Evolutionary conservation across 2,113 vertebrate genomes (phyloP).

Genomic region (Litocranius walleri): DNA sequence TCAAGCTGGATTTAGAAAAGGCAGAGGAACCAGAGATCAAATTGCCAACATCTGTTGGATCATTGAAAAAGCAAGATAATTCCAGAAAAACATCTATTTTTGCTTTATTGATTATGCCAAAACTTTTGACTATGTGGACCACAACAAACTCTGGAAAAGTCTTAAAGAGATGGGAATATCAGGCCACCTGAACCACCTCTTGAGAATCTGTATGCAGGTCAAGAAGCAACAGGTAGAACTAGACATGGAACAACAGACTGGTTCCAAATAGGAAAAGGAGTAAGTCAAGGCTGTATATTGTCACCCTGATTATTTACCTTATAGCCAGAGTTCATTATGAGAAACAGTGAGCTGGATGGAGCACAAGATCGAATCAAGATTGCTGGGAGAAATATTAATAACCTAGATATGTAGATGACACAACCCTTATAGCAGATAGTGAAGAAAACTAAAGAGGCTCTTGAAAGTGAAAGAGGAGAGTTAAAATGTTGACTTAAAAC

Average conservation of each 20-base stretch:
- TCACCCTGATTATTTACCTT: neutral
- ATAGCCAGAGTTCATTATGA: neutral
- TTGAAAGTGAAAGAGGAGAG: neutral
- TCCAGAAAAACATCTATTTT: neutral
- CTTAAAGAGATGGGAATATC: neutral
- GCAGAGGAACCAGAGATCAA: neutral
- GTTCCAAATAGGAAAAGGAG: neutral
- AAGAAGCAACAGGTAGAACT: neutral
- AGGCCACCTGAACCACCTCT: neutral
- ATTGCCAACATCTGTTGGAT: neutral
- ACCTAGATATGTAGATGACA: neutral
- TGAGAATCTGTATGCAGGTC: neutral
- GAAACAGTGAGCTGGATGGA: neutral
- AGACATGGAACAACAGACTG: neutral
- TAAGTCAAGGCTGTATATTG: neutral
- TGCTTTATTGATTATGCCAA: neutral
- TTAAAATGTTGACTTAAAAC: neutral
- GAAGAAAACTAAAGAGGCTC: neutral
- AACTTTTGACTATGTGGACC: neutral
- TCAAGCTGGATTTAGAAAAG: neutral
- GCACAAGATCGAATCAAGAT: neutral
- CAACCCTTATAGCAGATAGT: rapidly evolving
- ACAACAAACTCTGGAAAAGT: neutral
- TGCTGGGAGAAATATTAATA: neutral
- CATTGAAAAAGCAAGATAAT: neutral